Evolutionary conservation across 2,888 invertebrate species (phyloP).

Genomic region (Brachycybe producta): DNA sequence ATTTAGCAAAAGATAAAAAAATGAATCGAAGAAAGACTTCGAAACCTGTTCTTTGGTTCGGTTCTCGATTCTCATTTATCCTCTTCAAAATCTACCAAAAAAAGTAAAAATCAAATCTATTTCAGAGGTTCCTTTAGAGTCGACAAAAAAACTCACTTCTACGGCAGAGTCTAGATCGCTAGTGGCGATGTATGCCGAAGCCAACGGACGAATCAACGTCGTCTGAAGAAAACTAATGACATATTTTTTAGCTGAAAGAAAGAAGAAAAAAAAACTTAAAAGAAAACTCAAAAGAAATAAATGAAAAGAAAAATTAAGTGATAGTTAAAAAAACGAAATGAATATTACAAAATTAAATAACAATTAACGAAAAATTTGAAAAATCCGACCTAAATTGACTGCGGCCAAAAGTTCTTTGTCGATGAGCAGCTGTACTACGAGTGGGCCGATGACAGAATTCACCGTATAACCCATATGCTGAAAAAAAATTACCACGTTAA

Average conservation of each 20-base stretch:
- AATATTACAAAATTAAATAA: no score
- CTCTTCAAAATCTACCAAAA: slow-evolving; percentile 11
- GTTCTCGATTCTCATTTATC: not conserved
- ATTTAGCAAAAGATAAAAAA: not conserved
- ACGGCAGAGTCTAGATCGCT: slow-evolving; percentile 1
- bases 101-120: not conserved
- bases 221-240: slow-evolving; percentile 6
- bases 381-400: slow-evolving; percentile 43
- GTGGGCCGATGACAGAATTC: slow-evolving; percentile 42
- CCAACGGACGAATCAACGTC: not conserved
- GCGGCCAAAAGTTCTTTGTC: slow-evolving; percentile 48
- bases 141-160: not conserved
- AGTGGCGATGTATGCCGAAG: not conserved
- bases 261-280: no score
- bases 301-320: slow-evolving; percentile 2
- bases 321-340: no score
- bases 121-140: no score
- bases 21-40: not conserved
- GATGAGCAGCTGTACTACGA: slow-evolving; percentile 46
- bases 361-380: not conserved
- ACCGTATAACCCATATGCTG: slow-evolving; percentile 20
- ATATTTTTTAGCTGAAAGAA: slow-evolving; percentile 15
- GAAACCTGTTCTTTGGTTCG: slow-evolving; percentile 3
- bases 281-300: no score
- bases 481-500: slow-evolving; percentile 4